A percentile compares a stretch with the other conserved stretches of the same genome.
Evolutionary conservation across 2,113 vertebrate species (phyloP).

Genomic region (Colossoma macropomum): DNA sequence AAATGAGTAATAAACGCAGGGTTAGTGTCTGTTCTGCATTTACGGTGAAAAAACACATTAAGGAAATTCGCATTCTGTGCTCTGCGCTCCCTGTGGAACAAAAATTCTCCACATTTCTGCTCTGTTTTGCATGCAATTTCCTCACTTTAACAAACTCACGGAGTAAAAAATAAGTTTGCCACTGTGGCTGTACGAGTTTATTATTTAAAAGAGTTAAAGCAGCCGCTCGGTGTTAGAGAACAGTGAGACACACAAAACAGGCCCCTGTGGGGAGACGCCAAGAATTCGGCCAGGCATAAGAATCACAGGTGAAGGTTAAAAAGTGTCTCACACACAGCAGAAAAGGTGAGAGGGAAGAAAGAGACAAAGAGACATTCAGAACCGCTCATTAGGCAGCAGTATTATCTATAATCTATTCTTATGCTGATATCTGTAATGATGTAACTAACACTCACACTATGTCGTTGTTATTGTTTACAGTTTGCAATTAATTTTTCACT

Average conservation of each 20-base stretch:
- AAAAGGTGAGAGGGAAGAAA: neutral
- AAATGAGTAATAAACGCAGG: conserved; percentile 7
- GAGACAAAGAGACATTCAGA: too few species aligned
- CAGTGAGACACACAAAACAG: neutral
- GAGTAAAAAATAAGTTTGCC: neutral
- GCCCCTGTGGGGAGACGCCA: conserved; percentile 2
- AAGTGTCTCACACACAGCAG: conserved; percentile 11
- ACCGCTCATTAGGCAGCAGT: too few species aligned
- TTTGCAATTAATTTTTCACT: too few species aligned
- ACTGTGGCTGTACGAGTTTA: neutral
- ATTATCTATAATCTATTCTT: too few species aligned
- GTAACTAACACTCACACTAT: too few species aligned
- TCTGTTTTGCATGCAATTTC: neutral
- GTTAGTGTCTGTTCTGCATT: neutral
- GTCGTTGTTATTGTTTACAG: too few species aligned
- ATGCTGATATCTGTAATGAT: too few species aligned
- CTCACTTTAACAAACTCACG: neutral
- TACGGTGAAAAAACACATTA: neutral
- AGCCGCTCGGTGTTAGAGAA: neutral
- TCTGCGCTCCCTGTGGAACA: neutral
- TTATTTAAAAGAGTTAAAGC: neutral
- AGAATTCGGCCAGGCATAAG: conserved; percentile 25
- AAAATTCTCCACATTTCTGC: neutral
- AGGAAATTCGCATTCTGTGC: neutral
- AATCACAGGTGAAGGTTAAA: conserved; percentile 32